Evolutionary conservation across 2,113 vertebrate species (phyloP).

Genomic region (Actenoides hombroni): DNA sequence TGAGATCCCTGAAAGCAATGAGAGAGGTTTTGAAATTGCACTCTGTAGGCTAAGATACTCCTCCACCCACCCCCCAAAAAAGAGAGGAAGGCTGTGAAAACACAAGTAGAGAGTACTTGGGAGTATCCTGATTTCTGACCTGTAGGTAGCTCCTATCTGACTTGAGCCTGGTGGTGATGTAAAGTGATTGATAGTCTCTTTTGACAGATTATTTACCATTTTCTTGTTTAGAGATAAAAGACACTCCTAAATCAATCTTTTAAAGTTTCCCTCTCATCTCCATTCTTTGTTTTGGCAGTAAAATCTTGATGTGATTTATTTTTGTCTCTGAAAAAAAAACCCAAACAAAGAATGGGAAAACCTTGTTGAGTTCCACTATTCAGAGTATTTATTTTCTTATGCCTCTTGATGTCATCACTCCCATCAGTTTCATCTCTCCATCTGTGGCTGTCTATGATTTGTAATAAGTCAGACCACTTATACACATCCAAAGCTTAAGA

Average conservation of each 20-base stretch:
- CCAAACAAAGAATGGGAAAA: background rate
- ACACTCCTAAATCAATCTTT: background rate
- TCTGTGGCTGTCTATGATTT: background rate
- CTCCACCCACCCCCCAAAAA: background rate
- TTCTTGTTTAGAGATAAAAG: background rate
- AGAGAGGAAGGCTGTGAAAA: background rate
- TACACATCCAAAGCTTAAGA: background rate
- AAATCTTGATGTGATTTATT: background rate
- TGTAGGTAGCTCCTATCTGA: background rate
- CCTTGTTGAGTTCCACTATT: background rate
- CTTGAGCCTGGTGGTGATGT: background rate
- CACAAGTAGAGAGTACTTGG: too few relatives aligned
- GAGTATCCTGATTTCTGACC: background rate
- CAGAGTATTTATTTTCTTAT: background rate
- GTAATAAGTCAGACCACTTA: background rate
- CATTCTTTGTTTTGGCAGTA: background rate
- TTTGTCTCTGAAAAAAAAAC: background rate
- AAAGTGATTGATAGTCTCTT: background rate
- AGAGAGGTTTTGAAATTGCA: background rate
- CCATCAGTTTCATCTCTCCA: background rate
- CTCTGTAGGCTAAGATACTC: background rate
- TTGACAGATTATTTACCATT: background rate
- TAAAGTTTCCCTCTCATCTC: background rate
- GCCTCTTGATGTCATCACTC: background rate
- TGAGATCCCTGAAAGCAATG: background rate